These are phyloP conservation scores for Triplophysa yarkandensis DNA, from an alignment of 2,797 vertebrate genomes.

Conservation along the genomic window DNA sequence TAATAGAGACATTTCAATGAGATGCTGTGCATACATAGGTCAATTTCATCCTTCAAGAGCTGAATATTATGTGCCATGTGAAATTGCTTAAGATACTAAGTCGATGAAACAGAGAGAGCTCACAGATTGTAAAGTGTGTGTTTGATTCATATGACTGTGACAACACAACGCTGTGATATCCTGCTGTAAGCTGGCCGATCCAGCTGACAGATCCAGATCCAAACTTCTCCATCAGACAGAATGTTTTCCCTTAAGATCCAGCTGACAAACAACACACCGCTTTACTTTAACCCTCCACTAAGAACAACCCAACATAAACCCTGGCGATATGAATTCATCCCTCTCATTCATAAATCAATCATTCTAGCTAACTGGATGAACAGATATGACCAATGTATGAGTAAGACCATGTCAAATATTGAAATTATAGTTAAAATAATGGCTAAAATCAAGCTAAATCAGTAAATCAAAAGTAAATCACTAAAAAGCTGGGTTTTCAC, in stretches of 20 bases:
- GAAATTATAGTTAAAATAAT: no score
- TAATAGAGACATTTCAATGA: background rate
- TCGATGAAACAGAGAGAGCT: background rate
- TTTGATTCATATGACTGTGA: slow-evolving; percentile 22
- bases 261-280: slow-evolving; percentile 19
- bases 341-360: no score
- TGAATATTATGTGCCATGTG: slow-evolving; percentile 16
- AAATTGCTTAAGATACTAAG: background rate
- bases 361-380: no score
- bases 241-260: slow-evolving; percentile 14
- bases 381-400: no score
- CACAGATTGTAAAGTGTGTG: background rate
- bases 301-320: no score
- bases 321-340: no score
- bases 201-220: slow-evolving; percentile 41
- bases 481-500: no score
- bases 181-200: slow-evolving; percentile 28
- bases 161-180: slow-evolving; percentile 40
- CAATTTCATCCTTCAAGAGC: slow-evolving; percentile 12
- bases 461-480: no score
- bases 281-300: slow-evolving; percentile 30
- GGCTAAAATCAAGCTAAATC: no score
- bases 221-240: slow-evolving; percentile 17
- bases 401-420: no score
- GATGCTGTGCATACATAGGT: slow-evolving; percentile 1